phyloP scores from a whole-genome alignment of 2,888 invertebrate species.

The Torymus tubicola region DNA sequence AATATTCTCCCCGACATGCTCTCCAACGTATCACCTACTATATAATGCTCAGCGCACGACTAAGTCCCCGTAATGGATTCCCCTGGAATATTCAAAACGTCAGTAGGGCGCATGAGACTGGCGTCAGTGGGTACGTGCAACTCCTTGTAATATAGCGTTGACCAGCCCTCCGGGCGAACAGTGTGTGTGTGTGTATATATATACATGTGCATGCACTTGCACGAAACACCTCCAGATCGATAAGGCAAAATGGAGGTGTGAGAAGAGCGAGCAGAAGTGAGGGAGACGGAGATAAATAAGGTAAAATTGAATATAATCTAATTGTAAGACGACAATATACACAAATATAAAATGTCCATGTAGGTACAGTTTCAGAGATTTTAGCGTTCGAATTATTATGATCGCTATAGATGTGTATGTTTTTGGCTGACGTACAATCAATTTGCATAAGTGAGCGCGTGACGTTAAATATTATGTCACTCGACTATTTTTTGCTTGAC shows the following conservation, averaged over 20 bases:
- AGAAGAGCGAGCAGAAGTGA: background rate
- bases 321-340: background rate
- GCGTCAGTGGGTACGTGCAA: background rate
- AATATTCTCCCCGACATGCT: too few relatives aligned
- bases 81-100: background rate
- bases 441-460: slow-evolving; percentile 2
- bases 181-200: too few relatives aligned
- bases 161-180: background rate
- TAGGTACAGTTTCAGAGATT: too few relatives aligned
- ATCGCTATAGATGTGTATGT: background rate
- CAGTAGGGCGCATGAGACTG: background rate
- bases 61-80: too few relatives aligned
- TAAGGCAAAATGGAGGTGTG: slow-evolving; percentile 46
- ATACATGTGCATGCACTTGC: background rate
- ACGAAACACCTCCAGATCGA: slow-evolving; percentile 14
- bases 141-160: background rate
- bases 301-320: slow-evolving; percentile 33
- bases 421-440: background rate
- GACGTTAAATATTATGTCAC: slow-evolving; percentile 21
- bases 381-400: too few relatives aligned
- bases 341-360: slow-evolving; percentile 32
- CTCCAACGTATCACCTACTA: too few relatives aligned
- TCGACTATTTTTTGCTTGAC: background rate
- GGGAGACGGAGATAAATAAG: too few relatives aligned
- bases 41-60: too few relatives aligned